Conservation (phyloP, 1,140 invertebrate genomes). For the Drosophila pandora region DNA sequence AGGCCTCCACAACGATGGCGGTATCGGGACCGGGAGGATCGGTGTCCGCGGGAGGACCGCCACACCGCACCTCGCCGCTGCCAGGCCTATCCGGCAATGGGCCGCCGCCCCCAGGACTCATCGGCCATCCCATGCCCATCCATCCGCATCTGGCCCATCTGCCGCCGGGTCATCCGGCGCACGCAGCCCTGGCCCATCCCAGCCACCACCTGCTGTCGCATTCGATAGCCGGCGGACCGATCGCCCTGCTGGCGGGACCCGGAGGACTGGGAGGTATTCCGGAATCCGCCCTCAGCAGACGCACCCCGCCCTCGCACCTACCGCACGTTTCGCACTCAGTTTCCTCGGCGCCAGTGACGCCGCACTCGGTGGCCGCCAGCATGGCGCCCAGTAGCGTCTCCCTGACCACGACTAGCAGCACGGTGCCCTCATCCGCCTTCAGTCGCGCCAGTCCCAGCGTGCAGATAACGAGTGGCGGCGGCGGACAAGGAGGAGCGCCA, state of each 20-base stretch:
- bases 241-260: conserved; percentile 72
- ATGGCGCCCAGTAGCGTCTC: conserved; percentile 19
- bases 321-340: conserved; percentile 57
- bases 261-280: conserved; percentile 72
- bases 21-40: conserved; percentile 43
- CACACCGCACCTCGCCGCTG: conserved; percentile 76
- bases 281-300: conserved; percentile 74
- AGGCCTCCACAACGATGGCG: conserved; percentile 62
- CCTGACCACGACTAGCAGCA: conserved; percentile 70
- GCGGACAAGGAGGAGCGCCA: conserved; percentile 37
- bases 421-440: conserved; percentile 83
- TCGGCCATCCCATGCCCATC: conserved; percentile 79
- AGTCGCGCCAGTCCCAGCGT: conserved; percentile 83
- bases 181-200: conserved; percentile 73
- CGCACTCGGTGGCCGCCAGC: conserved; percentile 66
- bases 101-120: conserved; percentile 65
- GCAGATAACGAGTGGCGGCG: conserved; percentile 59
- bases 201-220: conserved; percentile 78
- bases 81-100: conserved; percentile 65
- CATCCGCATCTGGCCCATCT: conserved; percentile 79
- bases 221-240: conserved; percentile 74
- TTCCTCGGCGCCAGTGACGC: conserved; percentile 62
- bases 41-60: conserved; percentile 64
- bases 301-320: conserved; percentile 75
- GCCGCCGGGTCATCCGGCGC: conserved; percentile 79